Evolutionary conservation across 2,797 vertebrate species (phyloP).

Genomic region (Coregonus sp.): DNA sequence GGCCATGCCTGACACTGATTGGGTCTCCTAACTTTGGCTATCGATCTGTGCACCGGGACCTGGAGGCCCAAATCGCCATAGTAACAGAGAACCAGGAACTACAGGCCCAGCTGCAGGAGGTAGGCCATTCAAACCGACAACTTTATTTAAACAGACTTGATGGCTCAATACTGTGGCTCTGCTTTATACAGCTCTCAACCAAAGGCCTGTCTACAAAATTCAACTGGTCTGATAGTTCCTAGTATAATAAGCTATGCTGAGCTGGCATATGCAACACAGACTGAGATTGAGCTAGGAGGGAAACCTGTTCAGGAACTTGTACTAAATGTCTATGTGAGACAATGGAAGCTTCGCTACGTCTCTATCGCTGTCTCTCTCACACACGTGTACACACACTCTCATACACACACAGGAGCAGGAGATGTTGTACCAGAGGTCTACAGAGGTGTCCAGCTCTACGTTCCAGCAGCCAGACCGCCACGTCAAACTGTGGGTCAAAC

Average conservation of each 20-base stretch:
- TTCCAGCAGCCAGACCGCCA: constrained; percentile 87
- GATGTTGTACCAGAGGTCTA: constrained; percentile 84
- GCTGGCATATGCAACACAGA: background rate
- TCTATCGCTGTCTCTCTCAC: constrained; percentile 2
- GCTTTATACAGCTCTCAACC: too few relatives aligned
- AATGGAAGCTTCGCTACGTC: background rate
- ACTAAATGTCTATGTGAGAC: background rate
- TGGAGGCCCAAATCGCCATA: constrained; percentile 95
- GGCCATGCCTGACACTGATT: constrained; percentile 93
- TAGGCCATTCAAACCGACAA: constrained; percentile 44
- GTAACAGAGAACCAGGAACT: constrained; percentile 89
- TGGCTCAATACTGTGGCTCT: too few relatives aligned
- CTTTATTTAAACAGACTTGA: too few relatives aligned
- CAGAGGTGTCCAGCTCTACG: constrained; percentile 81
- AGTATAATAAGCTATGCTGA: background rate
- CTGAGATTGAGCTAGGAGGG: background rate
- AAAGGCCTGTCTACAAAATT: too few relatives aligned
- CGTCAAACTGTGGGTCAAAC: constrained; percentile 95
- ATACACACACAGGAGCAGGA: constrained; percentile 84
- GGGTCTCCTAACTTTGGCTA: constrained; percentile 98
- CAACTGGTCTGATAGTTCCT: too few relatives aligned
- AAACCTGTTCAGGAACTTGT: background rate
- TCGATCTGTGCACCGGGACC: constrained; percentile 94
- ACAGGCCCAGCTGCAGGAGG: constrained; percentile 91
- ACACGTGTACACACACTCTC: background rate